Percentiles rank a stretch among this genome's conserved stretches.
phyloP scores from a whole-genome alignment of 2,797 vertebrate species.

The Spondyliosoma cantharus region DNA sequence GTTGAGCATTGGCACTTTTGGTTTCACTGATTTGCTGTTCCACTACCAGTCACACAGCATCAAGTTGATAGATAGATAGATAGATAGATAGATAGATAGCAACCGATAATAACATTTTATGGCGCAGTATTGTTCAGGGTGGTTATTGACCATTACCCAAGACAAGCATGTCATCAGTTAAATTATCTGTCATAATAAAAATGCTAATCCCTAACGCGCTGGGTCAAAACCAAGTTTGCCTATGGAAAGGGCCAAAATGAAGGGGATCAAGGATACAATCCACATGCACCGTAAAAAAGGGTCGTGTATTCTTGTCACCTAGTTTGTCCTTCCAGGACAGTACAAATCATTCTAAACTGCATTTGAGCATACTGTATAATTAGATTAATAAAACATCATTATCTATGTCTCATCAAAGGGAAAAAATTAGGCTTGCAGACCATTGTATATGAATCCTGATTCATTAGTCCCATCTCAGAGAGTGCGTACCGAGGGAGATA shows the following conservation, averaged over 20 bases:
- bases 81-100: too few species aligned
- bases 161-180: too few species aligned
- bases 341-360: conserved; percentile 3
- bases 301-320: not conserved
- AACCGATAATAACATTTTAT: too few species aligned
- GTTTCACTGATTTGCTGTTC: too few species aligned
- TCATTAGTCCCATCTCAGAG: conserved; percentile 41
- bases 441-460: conserved; percentile 43
- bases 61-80: too few species aligned
- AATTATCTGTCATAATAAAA: too few species aligned
- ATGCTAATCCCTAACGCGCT: too few species aligned
- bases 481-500: conserved; percentile 37
- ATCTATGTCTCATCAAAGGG: conserved; percentile 36
- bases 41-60: too few species aligned
- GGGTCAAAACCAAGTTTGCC: too few species aligned
- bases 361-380: not conserved
- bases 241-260: not conserved
- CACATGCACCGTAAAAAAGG: not conserved
- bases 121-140: too few species aligned
- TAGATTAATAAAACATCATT: conserved; percentile 26
- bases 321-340: not conserved
- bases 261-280: not conserved
- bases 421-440: conserved; percentile 1
- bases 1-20: too few species aligned
- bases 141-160: too few species aligned